phyloP scores from a whole-genome alignment of 1,140 invertebrate genomes.

The Drosophila kurseongensis region DNA sequence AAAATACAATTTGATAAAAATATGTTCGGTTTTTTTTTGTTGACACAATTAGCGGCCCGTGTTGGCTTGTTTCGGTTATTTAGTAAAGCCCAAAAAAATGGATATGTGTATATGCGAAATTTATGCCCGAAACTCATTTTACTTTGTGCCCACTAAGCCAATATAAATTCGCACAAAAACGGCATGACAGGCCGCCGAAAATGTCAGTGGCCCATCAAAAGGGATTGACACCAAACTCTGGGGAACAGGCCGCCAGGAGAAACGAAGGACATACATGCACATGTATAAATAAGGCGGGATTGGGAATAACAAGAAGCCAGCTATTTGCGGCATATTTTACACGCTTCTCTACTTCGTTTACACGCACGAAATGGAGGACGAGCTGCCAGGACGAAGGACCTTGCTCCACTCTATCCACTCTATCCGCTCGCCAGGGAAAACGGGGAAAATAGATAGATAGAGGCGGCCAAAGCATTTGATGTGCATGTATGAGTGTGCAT shows the following conservation, averaged over 20 bases:
- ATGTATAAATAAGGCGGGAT: conserved; percentile 20
- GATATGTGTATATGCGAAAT: conserved; percentile 11
- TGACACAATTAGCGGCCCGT: conserved; percentile 35
- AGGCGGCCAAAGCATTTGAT: conserved; percentile 66
- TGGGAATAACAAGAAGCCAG: conserved; percentile 50
- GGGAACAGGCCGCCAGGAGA: conserved; percentile 13
- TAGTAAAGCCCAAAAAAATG: not conserved
- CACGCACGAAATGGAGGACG: conserved; percentile 62
- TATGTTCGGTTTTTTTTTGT: conserved; percentile 22
- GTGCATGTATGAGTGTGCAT: conserved; percentile 71
- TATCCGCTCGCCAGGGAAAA: conserved; percentile 1
- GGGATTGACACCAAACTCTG: conserved; percentile 51
- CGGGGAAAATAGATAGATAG: conserved; percentile 51
- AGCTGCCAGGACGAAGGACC: conserved; percentile 30
- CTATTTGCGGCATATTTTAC: conserved; percentile 79
- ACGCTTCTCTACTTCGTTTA: conserved; percentile 72
- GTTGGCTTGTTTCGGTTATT: conserved; percentile 13
- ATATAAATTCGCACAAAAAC: conserved; percentile 68
- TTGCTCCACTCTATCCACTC: conserved; percentile 23
- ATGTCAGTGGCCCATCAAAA: conserved; percentile 68
- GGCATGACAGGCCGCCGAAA: conserved; percentile 65
- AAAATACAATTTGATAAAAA: conserved; percentile 34
- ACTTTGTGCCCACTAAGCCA: conserved; percentile 46
- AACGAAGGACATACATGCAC: conserved; percentile 5
- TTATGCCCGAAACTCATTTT: conserved; percentile 21